Percentiles rank a stretch among this genome's conserved stretches.
These are phyloP conservation scores for Plectropomus leopardus DNA, from an alignment of 2,113 vertebrate species.

Conservation along the genomic window DNA sequence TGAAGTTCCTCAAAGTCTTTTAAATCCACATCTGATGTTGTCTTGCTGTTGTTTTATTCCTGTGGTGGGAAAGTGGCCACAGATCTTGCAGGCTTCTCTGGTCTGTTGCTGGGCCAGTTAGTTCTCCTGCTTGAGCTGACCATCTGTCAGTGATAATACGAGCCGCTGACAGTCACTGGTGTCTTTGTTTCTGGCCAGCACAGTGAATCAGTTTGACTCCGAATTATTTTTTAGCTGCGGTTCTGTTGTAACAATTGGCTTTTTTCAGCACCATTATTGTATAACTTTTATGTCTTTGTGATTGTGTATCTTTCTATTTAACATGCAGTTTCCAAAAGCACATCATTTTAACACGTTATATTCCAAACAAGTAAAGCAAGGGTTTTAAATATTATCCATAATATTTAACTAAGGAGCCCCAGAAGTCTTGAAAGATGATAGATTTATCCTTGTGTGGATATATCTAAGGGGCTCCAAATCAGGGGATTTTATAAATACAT, in stretches of 20 bases:
- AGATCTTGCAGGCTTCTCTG: conserved; percentile 22
- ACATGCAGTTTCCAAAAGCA: not conserved
- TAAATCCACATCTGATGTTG: conserved; percentile 13
- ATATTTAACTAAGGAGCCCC: too few species aligned
- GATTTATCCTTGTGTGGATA: too few species aligned
- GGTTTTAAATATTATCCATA: too few species aligned
- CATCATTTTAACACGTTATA: not conserved
- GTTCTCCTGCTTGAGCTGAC: conserved; percentile 22
- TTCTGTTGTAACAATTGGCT: not conserved
- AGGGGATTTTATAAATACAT: too few species aligned
- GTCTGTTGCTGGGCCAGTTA: conserved; percentile 45
- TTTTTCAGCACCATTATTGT: not conserved
- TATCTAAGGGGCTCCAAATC: too few species aligned
- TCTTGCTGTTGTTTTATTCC: conserved; percentile 25
- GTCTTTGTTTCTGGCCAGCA: conserved; percentile 13
- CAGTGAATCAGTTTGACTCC: conserved; percentile 8
- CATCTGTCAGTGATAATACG: conserved; percentile 65
- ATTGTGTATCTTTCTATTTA: not conserved
- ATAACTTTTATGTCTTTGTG: not conserved
- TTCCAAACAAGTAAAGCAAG: too few species aligned
- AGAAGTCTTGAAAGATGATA: too few species aligned
- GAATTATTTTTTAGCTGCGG: conserved; percentile 12
- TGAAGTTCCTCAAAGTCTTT: conserved; percentile 3
- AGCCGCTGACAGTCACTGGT: conserved; percentile 15
- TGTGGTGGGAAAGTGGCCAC: conserved; percentile 14